Percentiles rank a stretch among this genome's conserved stretches.
Conservation (phyloP, 2,113 vertebrate species). For the Neolamprologus modestus region DNA sequence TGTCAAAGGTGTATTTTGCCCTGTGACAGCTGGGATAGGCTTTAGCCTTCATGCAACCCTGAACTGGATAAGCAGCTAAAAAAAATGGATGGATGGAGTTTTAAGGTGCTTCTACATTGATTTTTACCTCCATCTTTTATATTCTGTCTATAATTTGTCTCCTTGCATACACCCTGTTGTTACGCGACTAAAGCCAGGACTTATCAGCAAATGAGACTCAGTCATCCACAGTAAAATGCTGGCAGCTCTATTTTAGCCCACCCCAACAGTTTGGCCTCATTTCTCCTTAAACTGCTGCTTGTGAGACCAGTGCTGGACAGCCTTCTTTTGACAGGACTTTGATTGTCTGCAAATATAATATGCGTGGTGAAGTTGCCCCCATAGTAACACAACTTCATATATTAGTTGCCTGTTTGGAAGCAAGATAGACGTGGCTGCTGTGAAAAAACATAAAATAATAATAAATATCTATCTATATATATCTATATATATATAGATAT, state of each 20-base stretch:
- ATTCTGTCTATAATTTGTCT: background rate
- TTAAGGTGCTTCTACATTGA: background rate
- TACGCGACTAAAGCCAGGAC: fast-evolving
- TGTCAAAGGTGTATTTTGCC: background rate
- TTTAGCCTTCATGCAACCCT: background rate
- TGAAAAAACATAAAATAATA: background rate
- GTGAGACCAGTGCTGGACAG: background rate
- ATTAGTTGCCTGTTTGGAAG: background rate
- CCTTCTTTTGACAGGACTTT: background rate
- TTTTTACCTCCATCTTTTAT: background rate
- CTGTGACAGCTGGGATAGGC: background rate
- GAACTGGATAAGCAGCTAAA: background rate
- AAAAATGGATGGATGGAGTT: background rate
- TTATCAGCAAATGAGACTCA: background rate
- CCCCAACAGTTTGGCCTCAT: background rate
- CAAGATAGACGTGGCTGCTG: fast-evolving
- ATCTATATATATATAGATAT: fast-evolving
- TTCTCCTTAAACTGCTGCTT: background rate
- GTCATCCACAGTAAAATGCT: background rate
- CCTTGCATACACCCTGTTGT: background rate
- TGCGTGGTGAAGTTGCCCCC: background rate
- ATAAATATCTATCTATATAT: background rate
- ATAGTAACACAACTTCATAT: background rate
- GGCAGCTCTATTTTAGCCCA: background rate
- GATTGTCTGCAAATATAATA: background rate